Conservation (phyloP, 2,888 invertebrate genomes). For the Orchesella flavescens region DNA sequence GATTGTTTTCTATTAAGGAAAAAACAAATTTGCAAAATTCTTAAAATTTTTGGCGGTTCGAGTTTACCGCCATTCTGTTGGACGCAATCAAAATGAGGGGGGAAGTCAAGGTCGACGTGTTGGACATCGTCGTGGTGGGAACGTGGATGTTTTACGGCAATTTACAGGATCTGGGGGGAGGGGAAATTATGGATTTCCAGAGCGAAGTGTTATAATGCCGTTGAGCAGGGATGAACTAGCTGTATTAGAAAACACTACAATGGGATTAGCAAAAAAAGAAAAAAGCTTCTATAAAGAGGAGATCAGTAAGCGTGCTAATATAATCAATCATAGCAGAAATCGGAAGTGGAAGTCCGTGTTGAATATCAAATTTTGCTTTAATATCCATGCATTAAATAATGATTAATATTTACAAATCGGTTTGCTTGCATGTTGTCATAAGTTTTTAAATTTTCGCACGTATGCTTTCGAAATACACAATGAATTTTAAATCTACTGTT, state of each 20-base stretch:
- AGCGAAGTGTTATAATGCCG: constrained; percentile 79
- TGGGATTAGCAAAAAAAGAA: constrained; percentile 69
- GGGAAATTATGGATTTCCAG: constrained; percentile 77
- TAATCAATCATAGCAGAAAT: no score
- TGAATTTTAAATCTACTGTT: no score
- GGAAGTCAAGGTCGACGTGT: constrained; percentile 58
- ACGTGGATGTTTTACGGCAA: constrained; percentile 81
- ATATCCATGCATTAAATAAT: no score
- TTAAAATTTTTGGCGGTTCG: constrained; percentile 2
- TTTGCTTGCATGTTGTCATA: no score
- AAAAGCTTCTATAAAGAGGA: constrained; percentile 69
- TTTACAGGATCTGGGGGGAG: constrained; percentile 81
- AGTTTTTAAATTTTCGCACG: no score
- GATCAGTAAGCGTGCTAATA: constrained; percentile 23
- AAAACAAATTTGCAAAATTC: no score
- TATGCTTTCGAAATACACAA: no score
- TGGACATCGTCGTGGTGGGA: constrained; percentile 74
- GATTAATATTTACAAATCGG: no score
- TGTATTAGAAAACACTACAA: constrained; percentile 72
- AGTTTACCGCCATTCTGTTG: constrained; percentile 54
- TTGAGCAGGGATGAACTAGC: constrained; percentile 76
- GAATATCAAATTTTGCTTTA: no score
- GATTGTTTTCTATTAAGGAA: no score
- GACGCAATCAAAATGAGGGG: constrained; percentile 45
- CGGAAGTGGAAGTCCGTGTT: no score